Conservation (phyloP, 2,888 invertebrate genomes). For the Xestia rhomboidea region DNA sequence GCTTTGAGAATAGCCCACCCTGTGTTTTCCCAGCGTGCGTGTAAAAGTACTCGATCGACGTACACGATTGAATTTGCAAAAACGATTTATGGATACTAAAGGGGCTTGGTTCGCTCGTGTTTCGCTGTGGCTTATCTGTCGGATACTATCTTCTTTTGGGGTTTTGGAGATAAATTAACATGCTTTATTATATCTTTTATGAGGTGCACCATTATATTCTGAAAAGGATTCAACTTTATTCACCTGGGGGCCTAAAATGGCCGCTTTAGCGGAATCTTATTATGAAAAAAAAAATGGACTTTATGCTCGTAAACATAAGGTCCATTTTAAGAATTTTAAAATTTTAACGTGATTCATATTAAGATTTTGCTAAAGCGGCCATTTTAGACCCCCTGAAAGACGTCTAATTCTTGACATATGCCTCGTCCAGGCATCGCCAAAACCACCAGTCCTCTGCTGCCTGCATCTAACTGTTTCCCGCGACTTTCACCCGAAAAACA, state of each 20-base stretch:
- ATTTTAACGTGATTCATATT: too few relatives aligned
- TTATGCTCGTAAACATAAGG: too few relatives aligned
- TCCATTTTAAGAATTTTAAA: too few relatives aligned
- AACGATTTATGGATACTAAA: not conserved
- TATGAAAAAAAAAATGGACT: too few relatives aligned
- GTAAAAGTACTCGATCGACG: slow-evolving; percentile 7
- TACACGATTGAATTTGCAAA: slow-evolving; percentile 7
- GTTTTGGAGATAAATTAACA: not conserved
- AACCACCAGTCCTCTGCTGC: not conserved
- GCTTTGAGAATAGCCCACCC: slow-evolving; percentile 40
- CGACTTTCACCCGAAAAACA: not conserved
- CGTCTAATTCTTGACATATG: not conserved
- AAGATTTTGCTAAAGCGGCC: too few relatives aligned
- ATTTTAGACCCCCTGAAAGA: too few relatives aligned
- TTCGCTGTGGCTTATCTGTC: not conserved
- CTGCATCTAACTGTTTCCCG: not conserved
- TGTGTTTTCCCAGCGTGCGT: slow-evolving; percentile 39
- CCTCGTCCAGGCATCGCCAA: not conserved
- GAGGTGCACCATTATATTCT: not conserved
- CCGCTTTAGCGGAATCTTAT: too few relatives aligned
- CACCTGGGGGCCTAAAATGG: too few relatives aligned
- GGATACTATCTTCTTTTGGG: not conserved
- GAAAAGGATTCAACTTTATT: not conserved
- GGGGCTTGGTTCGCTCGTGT: not conserved
- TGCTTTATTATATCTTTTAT: not conserved